Evolutionary conservation across 2,888 invertebrate species (phyloP).

Genomic region (Andrena marginata): DNA sequence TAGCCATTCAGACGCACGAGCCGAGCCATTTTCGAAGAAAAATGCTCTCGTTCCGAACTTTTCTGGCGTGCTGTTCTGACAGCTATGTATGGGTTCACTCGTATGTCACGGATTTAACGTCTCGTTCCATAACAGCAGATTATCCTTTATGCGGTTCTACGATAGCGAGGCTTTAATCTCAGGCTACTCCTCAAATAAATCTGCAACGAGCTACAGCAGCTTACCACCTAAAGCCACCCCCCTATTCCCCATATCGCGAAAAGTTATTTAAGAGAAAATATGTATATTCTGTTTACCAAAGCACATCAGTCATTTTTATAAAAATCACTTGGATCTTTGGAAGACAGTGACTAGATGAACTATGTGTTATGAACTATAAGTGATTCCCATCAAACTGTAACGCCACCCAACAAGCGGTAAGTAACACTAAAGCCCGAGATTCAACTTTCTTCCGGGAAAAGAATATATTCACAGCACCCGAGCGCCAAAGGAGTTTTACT

Average conservation of each 20-base stretch:
- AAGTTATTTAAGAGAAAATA: neutral
- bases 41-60: conserved; percentile 31
- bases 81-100: conserved; percentile 9
- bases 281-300: too few relatives aligned
- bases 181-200: neutral
- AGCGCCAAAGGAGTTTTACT: conserved; percentile 3
- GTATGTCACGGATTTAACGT: conserved; percentile 20
- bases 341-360: neutral
- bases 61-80: conserved; percentile 33
- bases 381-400: neutral
- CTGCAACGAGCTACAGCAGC: neutral
- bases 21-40: conserved; percentile 14
- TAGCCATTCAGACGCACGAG: neutral
- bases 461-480: neutral
- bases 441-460: neutral
- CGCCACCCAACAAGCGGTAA: neutral
- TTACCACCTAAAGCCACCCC: too few relatives aligned
- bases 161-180: neutral
- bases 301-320: too few relatives aligned
- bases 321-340: neutral
- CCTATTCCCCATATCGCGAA: too few relatives aligned
- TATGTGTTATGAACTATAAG: neutral
- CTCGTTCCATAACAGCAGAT: neutral
- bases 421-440: neutral
- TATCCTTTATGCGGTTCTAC: neutral